phyloP scores from a whole-genome alignment of 2,888 invertebrate species.

The Electrophaes corylata region DNA sequence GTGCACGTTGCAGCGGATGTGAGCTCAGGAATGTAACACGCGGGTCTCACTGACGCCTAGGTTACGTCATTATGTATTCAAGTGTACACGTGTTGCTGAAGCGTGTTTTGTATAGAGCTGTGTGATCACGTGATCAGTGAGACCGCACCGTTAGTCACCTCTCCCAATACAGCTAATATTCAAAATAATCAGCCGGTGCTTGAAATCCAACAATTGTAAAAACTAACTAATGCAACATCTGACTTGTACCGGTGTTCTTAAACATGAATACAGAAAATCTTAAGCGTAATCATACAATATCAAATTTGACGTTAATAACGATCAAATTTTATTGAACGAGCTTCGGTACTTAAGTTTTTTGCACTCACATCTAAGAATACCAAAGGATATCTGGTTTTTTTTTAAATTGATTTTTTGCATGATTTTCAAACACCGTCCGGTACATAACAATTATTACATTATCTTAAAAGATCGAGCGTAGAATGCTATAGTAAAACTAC shows the following conservation, averaged over 20 bases:
- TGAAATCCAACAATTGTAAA: conserved; percentile 21
- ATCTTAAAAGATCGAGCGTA: conserved; percentile 53
- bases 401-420: too few relatives aligned
- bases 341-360: too few relatives aligned
- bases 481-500: conserved; percentile 47
- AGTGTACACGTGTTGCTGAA: conserved; percentile 11
- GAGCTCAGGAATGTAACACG: conserved; percentile 13
- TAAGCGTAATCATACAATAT: too few relatives aligned
- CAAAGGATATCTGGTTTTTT: too few relatives aligned
- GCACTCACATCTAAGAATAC: too few relatives aligned
- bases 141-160: conserved; percentile 45
- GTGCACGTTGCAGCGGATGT: conserved; percentile 27
- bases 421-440: conserved; percentile 50
- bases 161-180: conserved; percentile 39
- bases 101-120: conserved; percentile 16
- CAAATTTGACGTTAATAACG: not conserved
- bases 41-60: conserved; percentile 23
- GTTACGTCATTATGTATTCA: conserved; percentile 15
- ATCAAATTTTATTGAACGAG: too few relatives aligned
- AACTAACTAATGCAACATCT: too few relatives aligned
- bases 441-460: conserved; percentile 51
- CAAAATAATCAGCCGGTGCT: conserved; percentile 40
- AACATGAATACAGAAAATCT: not conserved
- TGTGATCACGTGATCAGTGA: conserved; percentile 32
- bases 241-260: not conserved